Evolutionary conservation across 53 echinoderm and acorn worm genomes (phyloP).

Genomic region (Luidia sarsii): DNA sequence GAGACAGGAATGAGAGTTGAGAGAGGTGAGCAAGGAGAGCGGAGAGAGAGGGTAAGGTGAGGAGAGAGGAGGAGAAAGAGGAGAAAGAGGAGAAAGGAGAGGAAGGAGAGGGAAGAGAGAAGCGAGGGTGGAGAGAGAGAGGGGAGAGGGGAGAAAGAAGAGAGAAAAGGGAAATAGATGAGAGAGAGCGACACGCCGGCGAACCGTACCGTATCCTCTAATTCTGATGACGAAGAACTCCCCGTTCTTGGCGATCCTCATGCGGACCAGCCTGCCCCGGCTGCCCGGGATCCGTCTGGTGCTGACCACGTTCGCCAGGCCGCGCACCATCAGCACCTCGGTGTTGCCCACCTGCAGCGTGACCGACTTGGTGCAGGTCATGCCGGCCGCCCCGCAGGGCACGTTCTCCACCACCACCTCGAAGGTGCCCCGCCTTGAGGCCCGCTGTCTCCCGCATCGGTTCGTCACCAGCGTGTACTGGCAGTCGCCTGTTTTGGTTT

Average conservation of each 20-base stretch:
- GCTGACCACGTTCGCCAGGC: constrained; percentile 2
- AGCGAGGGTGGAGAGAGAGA: too few species aligned
- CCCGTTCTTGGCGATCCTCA: not conserved
- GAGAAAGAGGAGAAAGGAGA: too few species aligned
- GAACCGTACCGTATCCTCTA: constrained; percentile 29
- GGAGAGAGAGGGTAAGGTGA: too few species aligned
- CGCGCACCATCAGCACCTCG: constrained; percentile 50
- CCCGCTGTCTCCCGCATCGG: constrained; percentile 48
- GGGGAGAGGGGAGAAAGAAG: too few species aligned
- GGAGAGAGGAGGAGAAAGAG: too few species aligned
- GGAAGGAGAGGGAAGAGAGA: too few species aligned
- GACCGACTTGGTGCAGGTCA: constrained; percentile 75
- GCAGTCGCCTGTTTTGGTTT: constrained; percentile 85
- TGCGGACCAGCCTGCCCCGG: not conserved
- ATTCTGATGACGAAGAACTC: constrained; percentile 23
- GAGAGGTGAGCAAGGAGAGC: too few species aligned
- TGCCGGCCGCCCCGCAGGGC: constrained; percentile 66
- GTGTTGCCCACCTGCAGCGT: constrained; percentile 34
- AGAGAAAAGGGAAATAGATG: too few species aligned
- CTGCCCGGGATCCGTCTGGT: not conserved
- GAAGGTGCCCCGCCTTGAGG: constrained; percentile 48
- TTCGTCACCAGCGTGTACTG: constrained; percentile 65
- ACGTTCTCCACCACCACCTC: constrained; percentile 74
- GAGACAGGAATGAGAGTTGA: too few species aligned
- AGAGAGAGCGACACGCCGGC: too few species aligned